A percentile compares a stretch with the other conserved stretches of the same genome.
phyloP scores from a whole-genome alignment of 2,113 vertebrate genomes.

The Acrocephalus kingi region DNA sequence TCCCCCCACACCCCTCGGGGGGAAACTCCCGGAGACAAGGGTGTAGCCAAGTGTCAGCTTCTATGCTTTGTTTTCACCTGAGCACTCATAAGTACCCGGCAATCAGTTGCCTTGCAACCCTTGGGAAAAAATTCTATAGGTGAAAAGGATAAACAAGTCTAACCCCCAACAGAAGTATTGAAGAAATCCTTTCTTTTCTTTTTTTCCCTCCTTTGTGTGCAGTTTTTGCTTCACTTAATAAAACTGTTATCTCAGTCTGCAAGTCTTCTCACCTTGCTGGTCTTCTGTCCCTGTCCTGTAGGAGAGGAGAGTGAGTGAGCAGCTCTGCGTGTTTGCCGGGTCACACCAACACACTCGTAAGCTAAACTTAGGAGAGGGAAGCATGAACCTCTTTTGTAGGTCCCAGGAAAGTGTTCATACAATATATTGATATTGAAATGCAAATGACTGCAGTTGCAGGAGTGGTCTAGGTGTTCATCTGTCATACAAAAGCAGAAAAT shows the following conservation, averaged over 20 bases:
- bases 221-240: background rate
- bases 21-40: no score
- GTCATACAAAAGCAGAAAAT: background rate
- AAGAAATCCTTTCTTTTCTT: background rate
- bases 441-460: background rate
- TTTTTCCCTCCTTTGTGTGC: fast-evolving
- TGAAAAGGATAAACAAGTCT: no score
- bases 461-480: background rate
- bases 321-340: background rate
- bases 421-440: background rate
- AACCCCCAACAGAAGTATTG: no score
- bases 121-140: no score
- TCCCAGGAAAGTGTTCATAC: background rate
- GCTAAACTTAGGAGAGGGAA: background rate
- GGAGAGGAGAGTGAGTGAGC: background rate
- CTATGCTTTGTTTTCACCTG: no score
- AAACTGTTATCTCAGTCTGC: background rate
- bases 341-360: background rate
- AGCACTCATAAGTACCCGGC: no score
- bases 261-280: background rate
- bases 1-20: no score
- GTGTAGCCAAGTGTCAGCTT: no score
- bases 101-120: no score
- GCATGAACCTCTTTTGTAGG: background rate
- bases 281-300: background rate